Percentiles rank a stretch among this genome's conserved stretches.
These are phyloP conservation scores for Sweltsa coloradensis DNA, from an alignment of 1,140 invertebrate species.

Conservation along the genomic window DNA sequence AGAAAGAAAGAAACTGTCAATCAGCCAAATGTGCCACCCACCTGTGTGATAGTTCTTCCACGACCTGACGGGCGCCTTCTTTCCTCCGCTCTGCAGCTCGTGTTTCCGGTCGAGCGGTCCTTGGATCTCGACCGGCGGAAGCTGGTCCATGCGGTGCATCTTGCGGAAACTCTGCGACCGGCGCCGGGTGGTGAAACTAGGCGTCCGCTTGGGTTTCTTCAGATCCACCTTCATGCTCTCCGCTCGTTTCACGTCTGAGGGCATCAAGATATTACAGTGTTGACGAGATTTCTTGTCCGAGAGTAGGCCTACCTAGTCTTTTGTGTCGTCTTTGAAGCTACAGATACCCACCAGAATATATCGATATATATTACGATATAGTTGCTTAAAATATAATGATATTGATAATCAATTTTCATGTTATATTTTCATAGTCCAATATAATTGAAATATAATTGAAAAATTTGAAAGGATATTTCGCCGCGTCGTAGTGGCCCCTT, in stretches of 20 bases:
- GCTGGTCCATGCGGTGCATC: constrained; percentile 43
- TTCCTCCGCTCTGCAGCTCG: constrained; percentile 83
- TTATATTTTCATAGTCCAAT: too few relatives aligned
- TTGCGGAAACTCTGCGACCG: constrained; percentile 77
- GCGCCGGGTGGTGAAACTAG: constrained; percentile 86
- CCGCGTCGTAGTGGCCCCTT: too few relatives aligned
- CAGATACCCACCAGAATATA: too few relatives aligned
- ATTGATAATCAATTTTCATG: too few relatives aligned
- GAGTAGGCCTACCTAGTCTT: too few relatives aligned
- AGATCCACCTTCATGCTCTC: constrained; percentile 76
- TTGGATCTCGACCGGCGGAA: constrained; percentile 86
- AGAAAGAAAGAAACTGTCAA: too few relatives aligned
- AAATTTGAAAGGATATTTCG: too few relatives aligned
- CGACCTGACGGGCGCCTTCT: constrained; percentile 83
- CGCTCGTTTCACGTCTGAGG: constrained; percentile 63
- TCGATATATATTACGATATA: too few relatives aligned
- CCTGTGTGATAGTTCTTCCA: constrained; percentile 91
- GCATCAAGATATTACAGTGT: constrained; percentile 12
- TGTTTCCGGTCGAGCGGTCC: constrained; percentile 90
- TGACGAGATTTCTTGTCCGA: too few relatives aligned
- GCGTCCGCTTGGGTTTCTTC: constrained; percentile 74
- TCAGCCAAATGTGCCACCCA: constrained; percentile 17
- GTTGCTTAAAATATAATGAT: too few relatives aligned
- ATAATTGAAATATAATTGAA: too few relatives aligned
- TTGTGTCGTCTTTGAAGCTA: too few relatives aligned